Evolutionary conservation across 2,888 invertebrate species (phyloP).

Genomic region (Calameuta idolon): DNA sequence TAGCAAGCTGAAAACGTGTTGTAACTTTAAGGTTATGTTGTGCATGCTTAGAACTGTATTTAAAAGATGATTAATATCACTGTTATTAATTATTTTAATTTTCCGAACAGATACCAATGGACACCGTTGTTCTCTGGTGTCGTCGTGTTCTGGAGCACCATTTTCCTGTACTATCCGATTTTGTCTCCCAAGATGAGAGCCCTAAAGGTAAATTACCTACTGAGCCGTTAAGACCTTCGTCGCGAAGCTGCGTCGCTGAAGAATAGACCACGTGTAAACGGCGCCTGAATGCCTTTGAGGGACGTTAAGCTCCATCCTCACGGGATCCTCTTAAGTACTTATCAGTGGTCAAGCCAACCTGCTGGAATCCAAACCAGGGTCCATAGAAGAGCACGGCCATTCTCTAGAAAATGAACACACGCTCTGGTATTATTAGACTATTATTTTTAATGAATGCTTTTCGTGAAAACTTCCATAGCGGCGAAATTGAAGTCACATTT

Average conservation of each 20-base stretch:
- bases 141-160: constrained; percentile 8
- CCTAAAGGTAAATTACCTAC: constrained; percentile 32
- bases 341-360: background rate
- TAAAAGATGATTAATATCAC: background rate
- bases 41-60: background rate
- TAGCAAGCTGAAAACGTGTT: background rate
- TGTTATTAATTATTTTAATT: background rate
- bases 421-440: background rate
- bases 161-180: constrained; percentile 25
- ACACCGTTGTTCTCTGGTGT: background rate
- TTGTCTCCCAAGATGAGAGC: constrained; percentile 24
- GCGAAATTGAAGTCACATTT: background rate
- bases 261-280: background rate
- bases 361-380: background rate
- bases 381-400: background rate
- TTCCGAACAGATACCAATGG: background rate
- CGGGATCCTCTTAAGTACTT: background rate
- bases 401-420: background rate
- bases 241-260: background rate
- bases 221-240: constrained; percentile 31
- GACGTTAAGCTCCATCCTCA: background rate
- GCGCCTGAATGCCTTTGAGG: background rate
- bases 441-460: background rate
- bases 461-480: background rate
- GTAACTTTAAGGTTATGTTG: background rate